Percentiles rank a stretch among this genome's conserved stretches.
Conservation (phyloP, 2,888 invertebrate species). For the Drosophila basisetae region DNA sequence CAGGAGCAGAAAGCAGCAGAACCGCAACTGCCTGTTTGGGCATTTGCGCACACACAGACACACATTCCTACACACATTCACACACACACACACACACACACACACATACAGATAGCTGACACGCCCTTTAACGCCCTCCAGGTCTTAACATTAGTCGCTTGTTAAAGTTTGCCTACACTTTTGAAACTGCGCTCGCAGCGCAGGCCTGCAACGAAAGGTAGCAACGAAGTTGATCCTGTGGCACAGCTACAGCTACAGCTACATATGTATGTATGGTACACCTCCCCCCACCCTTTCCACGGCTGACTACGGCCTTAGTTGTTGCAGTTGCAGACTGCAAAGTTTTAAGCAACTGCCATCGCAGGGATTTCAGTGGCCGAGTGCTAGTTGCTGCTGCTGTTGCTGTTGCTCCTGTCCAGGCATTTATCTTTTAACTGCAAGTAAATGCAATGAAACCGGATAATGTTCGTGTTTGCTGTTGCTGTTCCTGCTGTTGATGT, state of each 20-base stretch:
- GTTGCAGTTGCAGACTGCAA: slow-evolving; percentile 20
- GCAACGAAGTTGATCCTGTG: slow-evolving; percentile 33
- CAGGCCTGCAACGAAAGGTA: not conserved
- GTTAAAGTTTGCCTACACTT: slow-evolving; percentile 56
- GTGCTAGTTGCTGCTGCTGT: slow-evolving; percentile 6
- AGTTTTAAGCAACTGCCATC: slow-evolving; percentile 52
- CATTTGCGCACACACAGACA: slow-evolving; percentile 27
- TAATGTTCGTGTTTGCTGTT: slow-evolving; percentile 24
- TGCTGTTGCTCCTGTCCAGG: slow-evolving; percentile 37
- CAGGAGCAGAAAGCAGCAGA: slow-evolving; percentile 1
- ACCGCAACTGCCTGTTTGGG: slow-evolving; percentile 22
- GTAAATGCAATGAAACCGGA: slow-evolving; percentile 49
- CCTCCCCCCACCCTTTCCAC: not conserved
- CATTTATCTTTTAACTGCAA: slow-evolving; percentile 57
- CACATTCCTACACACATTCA: slow-evolving; percentile 25
- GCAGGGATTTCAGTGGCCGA: slow-evolving; percentile 36
- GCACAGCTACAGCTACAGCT: not conserved
- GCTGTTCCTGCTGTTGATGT: not conserved
- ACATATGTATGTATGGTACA: not conserved
- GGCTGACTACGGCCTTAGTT: not conserved
- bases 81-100: not conserved
- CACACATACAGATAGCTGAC: slow-evolving; percentile 27
- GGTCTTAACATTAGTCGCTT: slow-evolving; percentile 49
- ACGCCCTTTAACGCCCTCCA: not conserved
- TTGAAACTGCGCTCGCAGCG: slow-evolving; percentile 7